Percentiles rank a stretch among this genome's conserved stretches.
Conservation (phyloP, 2,113 vertebrate species). For the Eptesicus fuscus region DNA sequence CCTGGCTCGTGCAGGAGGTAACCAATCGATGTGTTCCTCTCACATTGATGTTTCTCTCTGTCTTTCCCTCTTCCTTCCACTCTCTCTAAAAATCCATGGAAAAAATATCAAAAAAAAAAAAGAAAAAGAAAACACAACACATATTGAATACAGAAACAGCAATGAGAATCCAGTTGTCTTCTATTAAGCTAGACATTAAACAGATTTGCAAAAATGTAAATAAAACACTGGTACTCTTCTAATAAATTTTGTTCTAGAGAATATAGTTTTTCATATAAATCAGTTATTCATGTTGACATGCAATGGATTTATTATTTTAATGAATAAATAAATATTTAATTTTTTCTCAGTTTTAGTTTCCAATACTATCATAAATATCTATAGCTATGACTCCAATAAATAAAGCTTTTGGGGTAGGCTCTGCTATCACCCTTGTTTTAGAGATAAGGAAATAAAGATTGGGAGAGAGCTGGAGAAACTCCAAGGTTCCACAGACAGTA, state of each 20-base stretch:
- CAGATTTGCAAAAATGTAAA: neutral
- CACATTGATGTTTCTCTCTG: too few relatives aligned
- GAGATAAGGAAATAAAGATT: neutral
- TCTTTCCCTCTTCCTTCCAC: too few relatives aligned
- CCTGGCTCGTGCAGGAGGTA: too few relatives aligned
- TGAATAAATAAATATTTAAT: neutral
- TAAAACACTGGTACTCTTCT: neutral
- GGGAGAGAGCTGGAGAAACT: neutral
- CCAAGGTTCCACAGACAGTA: neutral
- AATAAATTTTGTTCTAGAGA: neutral
- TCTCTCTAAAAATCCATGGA: too few relatives aligned
- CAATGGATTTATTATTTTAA: neutral
- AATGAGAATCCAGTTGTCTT: neutral
- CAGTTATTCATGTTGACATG: neutral
- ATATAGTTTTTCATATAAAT: slow-evolving; percentile 2
- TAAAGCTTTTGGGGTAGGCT: neutral
- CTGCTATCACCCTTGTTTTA: neutral
- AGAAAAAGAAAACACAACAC: too few relatives aligned
- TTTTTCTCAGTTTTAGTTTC: neutral
- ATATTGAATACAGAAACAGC: neutral
- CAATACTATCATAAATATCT: neutral
- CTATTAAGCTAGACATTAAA: neutral
- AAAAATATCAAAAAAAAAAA: too few relatives aligned
- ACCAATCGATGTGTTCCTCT: too few relatives aligned
- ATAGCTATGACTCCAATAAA: neutral